Evolutionary conservation across 1,140 invertebrate genomes (phyloP), one percentile per base, ranked within the genome.

Genomic region (Coelopa frigida): DNA sequence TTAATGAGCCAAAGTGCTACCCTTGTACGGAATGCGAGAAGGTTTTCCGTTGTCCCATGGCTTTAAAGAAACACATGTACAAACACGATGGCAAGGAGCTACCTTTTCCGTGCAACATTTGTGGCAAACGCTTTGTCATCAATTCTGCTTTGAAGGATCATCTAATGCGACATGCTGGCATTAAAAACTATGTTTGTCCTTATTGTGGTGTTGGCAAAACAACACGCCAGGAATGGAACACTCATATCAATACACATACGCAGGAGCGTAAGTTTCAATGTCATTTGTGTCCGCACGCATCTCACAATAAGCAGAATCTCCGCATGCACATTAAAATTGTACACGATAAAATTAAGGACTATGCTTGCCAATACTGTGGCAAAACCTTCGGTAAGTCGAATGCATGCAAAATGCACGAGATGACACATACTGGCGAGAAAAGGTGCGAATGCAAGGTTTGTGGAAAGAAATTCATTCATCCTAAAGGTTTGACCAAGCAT

Each of bases 21-120:
- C 60, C 60, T 5, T 67, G 63, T 44, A 54, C 49, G 0, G 63
- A 67, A 48, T 67, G 63, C 32, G 63, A 66, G 31, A 67, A 66
- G 43, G 45, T 67, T 0, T 66, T 67, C 37, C 60, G 60, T 10
- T 66, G 63, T 38, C 62, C 60, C 3, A 66, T 63, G 60, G 63
- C 63, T 2, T 47, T 67, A 5, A 67, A 67, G 38, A 67, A 76
- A 44, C 76, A 78, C 46, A 76, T 75, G 46, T 75, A 75, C 37
- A 77, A 75, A 17, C 75, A 78, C 38, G 61, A 63, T 49, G 75
- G 75, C 11, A 75, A 75, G 22, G 74, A 76, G 55, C 69, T 75
- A 29, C 76, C 75, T 0, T 76, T 75, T 31, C 71, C 74, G 1
- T 78, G 76, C 50, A 75, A 77, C 41, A 76, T 75, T 2, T 78